Conservation (phyloP, 2,888 invertebrate genomes). For the Xanthia togata region DNA sequence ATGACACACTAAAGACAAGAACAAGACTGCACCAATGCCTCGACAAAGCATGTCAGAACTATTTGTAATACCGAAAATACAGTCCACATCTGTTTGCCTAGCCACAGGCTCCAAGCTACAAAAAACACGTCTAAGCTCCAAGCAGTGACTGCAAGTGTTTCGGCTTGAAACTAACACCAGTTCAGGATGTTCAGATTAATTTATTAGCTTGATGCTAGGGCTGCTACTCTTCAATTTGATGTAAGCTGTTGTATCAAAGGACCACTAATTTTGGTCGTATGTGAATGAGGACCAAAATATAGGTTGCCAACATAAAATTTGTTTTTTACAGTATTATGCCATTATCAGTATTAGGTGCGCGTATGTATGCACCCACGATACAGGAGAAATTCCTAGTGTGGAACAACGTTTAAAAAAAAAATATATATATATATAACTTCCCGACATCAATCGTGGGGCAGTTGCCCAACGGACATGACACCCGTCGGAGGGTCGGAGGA, state of each 20-base stretch:
- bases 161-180: constrained; percentile 41
- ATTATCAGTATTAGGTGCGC: background rate
- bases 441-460: too few species aligned
- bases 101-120: background rate
- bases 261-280: too few species aligned
- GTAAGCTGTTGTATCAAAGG: background rate
- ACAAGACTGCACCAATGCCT: background rate
- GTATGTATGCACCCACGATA: too few species aligned
- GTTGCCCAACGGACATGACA: too few species aligned
- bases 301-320: background rate
- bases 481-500: too few species aligned
- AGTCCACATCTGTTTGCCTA: constrained; percentile 18
- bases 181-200: constrained; percentile 55
- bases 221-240: constrained; percentile 10
- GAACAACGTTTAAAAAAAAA: too few species aligned
- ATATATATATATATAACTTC: too few species aligned
- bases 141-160: constrained; percentile 44
- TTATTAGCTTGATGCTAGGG: constrained; percentile 45
- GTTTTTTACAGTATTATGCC: background rate
- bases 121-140: constrained; percentile 22
- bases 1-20: too few species aligned
- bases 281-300: background rate
- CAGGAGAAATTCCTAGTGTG: too few species aligned
- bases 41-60: background rate
- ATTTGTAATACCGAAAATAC: background rate